Percentiles rank a stretch among this genome's conserved stretches.
Conservation (phyloP, 2,113 vertebrate species). For the Ia io region DNA sequence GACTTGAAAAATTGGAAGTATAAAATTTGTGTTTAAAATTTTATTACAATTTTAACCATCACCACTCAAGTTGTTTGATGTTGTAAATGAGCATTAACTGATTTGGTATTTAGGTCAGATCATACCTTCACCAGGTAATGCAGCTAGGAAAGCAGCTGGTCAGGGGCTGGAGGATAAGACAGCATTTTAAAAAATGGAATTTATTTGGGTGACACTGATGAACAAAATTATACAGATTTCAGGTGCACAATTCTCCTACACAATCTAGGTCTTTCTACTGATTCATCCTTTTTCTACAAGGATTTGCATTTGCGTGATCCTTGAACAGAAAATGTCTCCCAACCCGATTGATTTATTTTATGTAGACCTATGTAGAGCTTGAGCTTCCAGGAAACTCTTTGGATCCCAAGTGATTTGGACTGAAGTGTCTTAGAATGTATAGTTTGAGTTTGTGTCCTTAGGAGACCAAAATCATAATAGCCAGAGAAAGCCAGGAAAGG, state of each 20-base stretch:
- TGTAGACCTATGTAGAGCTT: neutral
- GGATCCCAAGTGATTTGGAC: neutral
- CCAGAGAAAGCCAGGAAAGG: neutral
- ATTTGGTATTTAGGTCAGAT: neutral
- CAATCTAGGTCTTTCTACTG: neutral
- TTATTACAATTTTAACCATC: neutral
- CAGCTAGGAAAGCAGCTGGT: constrained; percentile 1
- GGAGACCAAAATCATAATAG: neutral
- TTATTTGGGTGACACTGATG: neutral
- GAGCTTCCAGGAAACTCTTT: neutral
- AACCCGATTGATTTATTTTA: constrained; percentile 19
- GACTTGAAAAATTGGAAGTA: constrained; percentile 22
- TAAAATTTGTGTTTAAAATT: constrained; percentile 7
- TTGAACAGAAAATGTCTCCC: neutral
- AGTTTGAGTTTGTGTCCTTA: constrained; percentile 3
- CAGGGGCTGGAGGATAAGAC: neutral
- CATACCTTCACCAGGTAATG: neutral
- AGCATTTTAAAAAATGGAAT: neutral
- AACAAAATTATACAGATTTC: neutral
- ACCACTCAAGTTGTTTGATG: neutral
- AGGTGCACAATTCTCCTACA: neutral
- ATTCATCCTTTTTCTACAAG: neutral
- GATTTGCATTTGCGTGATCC: neutral
- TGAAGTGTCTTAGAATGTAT: neutral
- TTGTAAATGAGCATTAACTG: constrained; percentile 14